phyloP scores from a whole-genome alignment of 2,888 invertebrate genomes.

The Furcula furcula region DNA sequence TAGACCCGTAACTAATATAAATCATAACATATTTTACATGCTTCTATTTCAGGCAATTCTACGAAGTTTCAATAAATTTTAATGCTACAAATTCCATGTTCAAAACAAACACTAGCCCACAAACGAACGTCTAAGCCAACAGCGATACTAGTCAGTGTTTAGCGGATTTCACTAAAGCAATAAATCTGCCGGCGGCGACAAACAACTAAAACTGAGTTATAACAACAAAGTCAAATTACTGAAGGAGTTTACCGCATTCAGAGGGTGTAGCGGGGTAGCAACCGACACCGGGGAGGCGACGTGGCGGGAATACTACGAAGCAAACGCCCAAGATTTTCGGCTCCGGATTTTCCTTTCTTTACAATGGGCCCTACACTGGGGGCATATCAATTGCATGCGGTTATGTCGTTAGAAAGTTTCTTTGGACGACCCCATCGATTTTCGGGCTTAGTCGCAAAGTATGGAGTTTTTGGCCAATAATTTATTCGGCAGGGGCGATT shows the following conservation, averaged over 20 bases:
- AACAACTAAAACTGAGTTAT: constrained; percentile 79
- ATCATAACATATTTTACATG: too few relatives aligned
- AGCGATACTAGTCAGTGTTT: constrained; percentile 48
- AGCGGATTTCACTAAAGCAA: constrained; percentile 70
- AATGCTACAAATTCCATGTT: too few relatives aligned
- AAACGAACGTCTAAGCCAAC: constrained; percentile 15
- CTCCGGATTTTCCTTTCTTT: constrained; percentile 82
- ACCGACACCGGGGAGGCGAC: constrained; percentile 65
- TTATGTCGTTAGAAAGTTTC: constrained; percentile 82
- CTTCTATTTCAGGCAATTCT: too few relatives aligned
- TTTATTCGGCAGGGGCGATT: background rate
- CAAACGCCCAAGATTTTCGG: constrained; percentile 79
- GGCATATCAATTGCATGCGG: constrained; percentile 82
- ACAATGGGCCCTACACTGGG: constrained; percentile 80
- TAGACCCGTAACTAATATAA: too few relatives aligned
- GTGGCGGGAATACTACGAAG: constrained; percentile 73
- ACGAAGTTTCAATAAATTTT: background rate
- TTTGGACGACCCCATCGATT: constrained; percentile 69
- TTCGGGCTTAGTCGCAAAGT: constrained; percentile 54
- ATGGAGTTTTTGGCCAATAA: constrained; percentile 1
- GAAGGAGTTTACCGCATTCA: constrained; percentile 75
- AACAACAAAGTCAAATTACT: constrained; percentile 81
- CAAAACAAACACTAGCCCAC: constrained; percentile 6
- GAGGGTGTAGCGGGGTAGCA: constrained; percentile 46
- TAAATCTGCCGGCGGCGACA: constrained; percentile 76